These are phyloP conservation scores for Brachycybe producta DNA, from an alignment of 2,888 invertebrate genomes.

Conservation along the genomic window DNA sequence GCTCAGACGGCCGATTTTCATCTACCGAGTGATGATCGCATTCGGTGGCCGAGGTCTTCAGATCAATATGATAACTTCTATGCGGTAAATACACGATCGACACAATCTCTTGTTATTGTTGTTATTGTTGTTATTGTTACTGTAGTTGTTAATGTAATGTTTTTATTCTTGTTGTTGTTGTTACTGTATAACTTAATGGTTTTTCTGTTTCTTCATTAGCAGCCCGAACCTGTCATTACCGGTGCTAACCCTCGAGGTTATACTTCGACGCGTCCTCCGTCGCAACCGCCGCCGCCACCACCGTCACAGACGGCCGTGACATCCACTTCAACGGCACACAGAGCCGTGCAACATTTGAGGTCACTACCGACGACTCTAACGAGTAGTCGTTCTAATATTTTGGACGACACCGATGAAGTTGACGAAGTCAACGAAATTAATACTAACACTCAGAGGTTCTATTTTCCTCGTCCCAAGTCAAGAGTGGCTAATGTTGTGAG, in stretches of 20 bases:
- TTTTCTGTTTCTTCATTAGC: constrained; percentile 10
- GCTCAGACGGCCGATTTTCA: constrained; percentile 1
- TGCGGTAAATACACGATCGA: constrained; percentile 26
- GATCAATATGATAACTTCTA: constrained; percentile 40
- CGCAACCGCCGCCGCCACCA: not conserved
- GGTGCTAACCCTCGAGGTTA: constrained; percentile 2
- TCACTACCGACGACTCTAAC: constrained; percentile 11
- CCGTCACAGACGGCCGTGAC: constrained; percentile 5
- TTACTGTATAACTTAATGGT: no score
- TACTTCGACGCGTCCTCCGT: constrained; percentile 5
- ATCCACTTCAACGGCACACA: constrained; percentile 4
- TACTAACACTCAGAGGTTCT: constrained; percentile 9
- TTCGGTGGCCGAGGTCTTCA: constrained; percentile 78
- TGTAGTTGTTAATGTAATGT: no score
- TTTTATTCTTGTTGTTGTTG: no score
- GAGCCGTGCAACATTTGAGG: constrained; percentile 12
- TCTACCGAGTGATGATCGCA: constrained; percentile 61
- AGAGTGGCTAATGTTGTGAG: constrained; percentile 5
- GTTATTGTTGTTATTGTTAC: no score
- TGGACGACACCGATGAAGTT: constrained; percentile 17
- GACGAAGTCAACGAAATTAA: constrained; percentile 4
- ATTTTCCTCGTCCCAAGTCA: constrained; percentile 12
- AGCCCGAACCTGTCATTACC: constrained; percentile 13
- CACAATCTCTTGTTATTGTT: not conserved
- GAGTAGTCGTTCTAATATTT: constrained; percentile 16